phyloP scores from a whole-genome alignment of 2,113 vertebrate genomes.

The Charina bottae region DNA sequence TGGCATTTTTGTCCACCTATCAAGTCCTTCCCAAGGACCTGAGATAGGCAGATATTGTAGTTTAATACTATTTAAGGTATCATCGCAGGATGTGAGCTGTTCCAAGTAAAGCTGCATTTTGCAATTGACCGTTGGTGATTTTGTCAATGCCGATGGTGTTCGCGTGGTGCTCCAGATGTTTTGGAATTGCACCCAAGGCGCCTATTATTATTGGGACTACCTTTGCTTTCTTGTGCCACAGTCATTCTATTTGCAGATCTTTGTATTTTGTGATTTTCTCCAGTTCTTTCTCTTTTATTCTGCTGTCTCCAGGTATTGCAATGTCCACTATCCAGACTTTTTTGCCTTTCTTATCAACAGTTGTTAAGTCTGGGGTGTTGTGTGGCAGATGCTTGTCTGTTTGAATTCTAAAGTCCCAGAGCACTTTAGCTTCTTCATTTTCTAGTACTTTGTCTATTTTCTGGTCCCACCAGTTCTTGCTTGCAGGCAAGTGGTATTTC shows the following conservation, averaged over 20 bases:
- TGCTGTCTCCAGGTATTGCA: not conserved
- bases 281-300: not conserved
- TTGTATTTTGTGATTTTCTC: not conserved
- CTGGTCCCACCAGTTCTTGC: not conserved
- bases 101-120: not conserved
- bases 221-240: not conserved
- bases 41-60: not conserved
- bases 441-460: not conserved
- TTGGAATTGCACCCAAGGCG: not conserved
- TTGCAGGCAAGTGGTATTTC: not conserved
- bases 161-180: not conserved
- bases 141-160: not conserved
- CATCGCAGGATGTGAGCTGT: not conserved
- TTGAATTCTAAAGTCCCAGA: too few species aligned
- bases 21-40: not conserved
- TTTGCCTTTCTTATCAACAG: not conserved
- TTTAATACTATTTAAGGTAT: not conserved
- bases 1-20: too few species aligned
- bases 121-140: not conserved
- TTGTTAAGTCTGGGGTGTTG: not conserved
- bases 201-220: not conserved
- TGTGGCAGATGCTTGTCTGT: not conserved
- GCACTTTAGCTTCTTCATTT: not conserved
- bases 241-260: not conserved
- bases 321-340: not conserved